Percentiles rank a stretch among this genome's conserved stretches.
Evolutionary conservation across 2,113 vertebrate genomes (phyloP).

Genomic region (Paramisgurnus dabryanus): DNA sequence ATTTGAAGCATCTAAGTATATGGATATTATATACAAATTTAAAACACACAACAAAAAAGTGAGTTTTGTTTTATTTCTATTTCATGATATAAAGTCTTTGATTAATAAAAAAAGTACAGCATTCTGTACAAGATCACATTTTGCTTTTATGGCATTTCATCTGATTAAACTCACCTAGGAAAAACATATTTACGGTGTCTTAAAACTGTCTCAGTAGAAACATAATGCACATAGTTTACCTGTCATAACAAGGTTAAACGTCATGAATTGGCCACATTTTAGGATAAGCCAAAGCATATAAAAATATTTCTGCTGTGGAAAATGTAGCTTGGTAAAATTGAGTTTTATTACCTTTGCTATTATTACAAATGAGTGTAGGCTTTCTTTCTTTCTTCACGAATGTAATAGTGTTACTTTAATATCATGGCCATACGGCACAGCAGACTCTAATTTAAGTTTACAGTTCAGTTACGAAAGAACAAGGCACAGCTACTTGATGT

Average conservation of each 20-base stretch:
- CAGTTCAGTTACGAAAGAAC: conserved; percentile 50
- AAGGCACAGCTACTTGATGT: conserved; percentile 42
- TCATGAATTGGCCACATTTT: conserved; percentile 38
- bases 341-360: conserved; percentile 47
- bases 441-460: conserved; percentile 52
- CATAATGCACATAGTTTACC: conserved; percentile 34
- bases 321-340: conserved; percentile 36
- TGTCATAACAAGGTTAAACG: conserved; percentile 38
- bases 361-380: conserved; percentile 44
- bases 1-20: too few species aligned
- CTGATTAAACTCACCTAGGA: conserved; percentile 16
- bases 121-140: too few species aligned
- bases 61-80: too few species aligned
- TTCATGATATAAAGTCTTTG: too few species aligned
- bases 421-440: conserved; percentile 39
- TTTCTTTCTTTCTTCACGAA: conserved; percentile 15
- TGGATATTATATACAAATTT: too few species aligned
- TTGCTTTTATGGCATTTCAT: background rate
- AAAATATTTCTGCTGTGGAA: conserved; percentile 38
- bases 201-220: conserved; percentile 25
- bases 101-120: too few species aligned
- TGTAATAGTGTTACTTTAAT: conserved; percentile 48
- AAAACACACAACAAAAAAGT: too few species aligned
- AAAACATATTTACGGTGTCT: conserved; percentile 30
- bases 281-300: conserved; percentile 35